Base-by-base conservation (phyloP, 2,797 vertebrate species). In the Coracias cyanogaster region DNA sequence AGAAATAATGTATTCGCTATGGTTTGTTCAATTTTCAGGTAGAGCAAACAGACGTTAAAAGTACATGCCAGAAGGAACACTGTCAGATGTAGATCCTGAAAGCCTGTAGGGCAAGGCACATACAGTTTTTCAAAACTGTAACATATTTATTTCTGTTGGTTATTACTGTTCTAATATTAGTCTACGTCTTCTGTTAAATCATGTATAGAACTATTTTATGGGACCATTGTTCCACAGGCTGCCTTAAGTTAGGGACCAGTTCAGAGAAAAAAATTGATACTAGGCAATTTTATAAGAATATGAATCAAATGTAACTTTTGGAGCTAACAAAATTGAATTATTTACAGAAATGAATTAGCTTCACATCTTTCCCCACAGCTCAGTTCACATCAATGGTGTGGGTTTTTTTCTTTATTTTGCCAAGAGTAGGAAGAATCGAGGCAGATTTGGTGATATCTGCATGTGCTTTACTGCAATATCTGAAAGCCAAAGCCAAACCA, bases 1-100 rank as follows among this genome's bases (percentile, higher is more conserved):
- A 96, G 91, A 72, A 97, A 96, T 97, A 96, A 96, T 83, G 55
- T 88, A 85, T 97, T 96, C 5, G 0, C 35, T 94, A 20, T 60
- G 66, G 81, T 97, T 97, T 97, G 94, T 97, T 98, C 97, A 97
- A 69, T 98, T 98, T 97, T 97, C 92, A 95, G 94, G 95, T 94
- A 96, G 84, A 97, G 76, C 92, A 97, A 96, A 94, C 93, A 96
- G 64, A 95, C 48, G 12, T 95, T 95, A 80, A 86, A 96, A 96
- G 86, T 67, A 82, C 54, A 67, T 95, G 95, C 93, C 96, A 94
- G 93, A 82, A 97, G 96, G 78, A 96, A 25, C 48, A 55, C 39
- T 81, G 76, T 96, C 3, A 48, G 57, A 86, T 92, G 91, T 83
- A 93, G 94, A 93, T 90, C 85, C 90, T 83, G 48, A 73, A 97